Evolutionary conservation across 1,140 invertebrate species (phyloP), one percentile per base, ranked within the genome.

Genomic region (Yoshiicerus persimilis): DNA sequence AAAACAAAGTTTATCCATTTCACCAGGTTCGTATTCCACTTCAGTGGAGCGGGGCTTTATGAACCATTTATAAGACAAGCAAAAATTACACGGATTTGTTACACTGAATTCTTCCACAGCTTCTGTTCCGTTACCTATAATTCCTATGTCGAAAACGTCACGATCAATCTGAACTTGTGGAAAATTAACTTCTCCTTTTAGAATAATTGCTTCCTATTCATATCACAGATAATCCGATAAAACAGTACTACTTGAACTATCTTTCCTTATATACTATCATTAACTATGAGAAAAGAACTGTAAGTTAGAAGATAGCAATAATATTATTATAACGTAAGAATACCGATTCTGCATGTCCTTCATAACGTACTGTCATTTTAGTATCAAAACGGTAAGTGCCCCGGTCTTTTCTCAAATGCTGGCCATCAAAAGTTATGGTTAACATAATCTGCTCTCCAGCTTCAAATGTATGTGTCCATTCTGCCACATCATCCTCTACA

Each of bases 101-200:
- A 94, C 38, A 16, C 91, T 89, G 34, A 94, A 80, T 70, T 89
- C 87, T 89, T 91, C 83, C n/a, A 92, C 91, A 1, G 83, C 88
- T 9, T 90, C 91, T 20, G 90, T 92, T 20, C 92, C 92, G 36
- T 92, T 86, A 27, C 91, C 90, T 16, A 93, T 90, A 66, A 92
- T 92, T 36, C 91, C 90, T 83, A 94, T 93, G 66, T 92, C 88
- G 1, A 93, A 86, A 34, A 91, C 56, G 34, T 90, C 88, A 8
- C 92, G 91, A 23, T 90, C 84, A 4, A 93, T 86, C 0, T 87
- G 88, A 9, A 94, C 32, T 84, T 93, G 93, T 4, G 94, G 93
- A 90, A 92, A 94, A 91, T 93, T 93, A 1, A 94, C 90, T 85
- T 92, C 91, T 4, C 92, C 93, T 70, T 77, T 91, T 38, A 94